phyloP scores from a whole-genome alignment of 2,888 invertebrate genomes.

The Resseliella maxima region DNA sequence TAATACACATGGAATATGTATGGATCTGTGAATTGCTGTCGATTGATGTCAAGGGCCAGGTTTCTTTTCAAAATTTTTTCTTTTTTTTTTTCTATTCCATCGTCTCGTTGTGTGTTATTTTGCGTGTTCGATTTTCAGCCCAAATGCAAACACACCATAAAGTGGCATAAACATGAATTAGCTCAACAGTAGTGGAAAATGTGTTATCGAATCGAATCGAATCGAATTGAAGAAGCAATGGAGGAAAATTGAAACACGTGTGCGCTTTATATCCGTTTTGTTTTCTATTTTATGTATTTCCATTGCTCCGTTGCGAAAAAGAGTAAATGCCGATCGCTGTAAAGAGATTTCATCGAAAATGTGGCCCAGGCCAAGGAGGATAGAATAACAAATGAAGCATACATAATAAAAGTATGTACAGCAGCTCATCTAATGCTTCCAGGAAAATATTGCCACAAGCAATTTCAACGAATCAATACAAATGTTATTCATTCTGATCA shows the following conservation, averaged over 20 bases:
- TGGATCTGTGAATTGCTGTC: conserved; percentile 9
- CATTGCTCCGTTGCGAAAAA: background rate
- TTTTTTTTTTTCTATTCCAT: background rate
- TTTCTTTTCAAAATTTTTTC: background rate
- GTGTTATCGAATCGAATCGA: no score
- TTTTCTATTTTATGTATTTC: background rate
- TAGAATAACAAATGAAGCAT: conserved; percentile 46
- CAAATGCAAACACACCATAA: conserved; percentile 41
- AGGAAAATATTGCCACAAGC: conserved; percentile 45
- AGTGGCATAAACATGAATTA: conserved; percentile 34
- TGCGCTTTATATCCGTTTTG: conserved; percentile 37
- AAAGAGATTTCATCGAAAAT: background rate
- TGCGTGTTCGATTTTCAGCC: conserved; percentile 1
- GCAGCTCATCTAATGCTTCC: conserved; percentile 46
- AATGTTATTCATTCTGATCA: conserved; percentile 38
- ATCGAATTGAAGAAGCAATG: background rate
- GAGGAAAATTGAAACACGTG: conserved; percentile 36
- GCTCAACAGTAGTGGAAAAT: background rate
- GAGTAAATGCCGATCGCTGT: background rate
- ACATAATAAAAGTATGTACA: conserved; percentile 42
- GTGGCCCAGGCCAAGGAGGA: background rate
- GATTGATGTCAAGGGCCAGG: conserved; percentile 41
- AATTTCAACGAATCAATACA: conserved; percentile 36
- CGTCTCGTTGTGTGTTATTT: background rate
- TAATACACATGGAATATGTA: conserved; percentile 14